Evolutionary conservation across 1,140 invertebrate species (phyloP), one percentile per base, ranked within the genome.

Genomic region (Plodia interpunctella): DNA sequence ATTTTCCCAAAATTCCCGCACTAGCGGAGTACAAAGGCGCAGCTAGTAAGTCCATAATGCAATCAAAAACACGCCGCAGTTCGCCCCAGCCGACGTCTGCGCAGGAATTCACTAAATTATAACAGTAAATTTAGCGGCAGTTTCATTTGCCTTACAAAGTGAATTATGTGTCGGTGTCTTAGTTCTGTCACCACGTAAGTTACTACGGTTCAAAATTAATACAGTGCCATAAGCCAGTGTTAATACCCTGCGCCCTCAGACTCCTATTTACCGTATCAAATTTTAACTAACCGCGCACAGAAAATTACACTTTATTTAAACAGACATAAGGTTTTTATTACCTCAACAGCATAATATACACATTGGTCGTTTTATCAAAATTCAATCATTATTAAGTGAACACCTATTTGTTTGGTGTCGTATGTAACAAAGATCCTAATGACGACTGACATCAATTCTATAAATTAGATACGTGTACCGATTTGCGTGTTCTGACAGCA

Each of bases 141-240:
- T 86, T 87, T 88, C 86, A 88, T 88, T 87, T 88, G 83, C 76
- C 80, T 88, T 80, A 86, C 81, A 80, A 79, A 82, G 86, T 88
- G 84, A 88, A 80, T 87, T 87, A 88, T 88, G 83, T 76, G 77
- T 80, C 74, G 78, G 81, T 86, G 82, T 88, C 86, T 88, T 87
- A 87, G 84, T 85, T 86, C 86, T 88, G 86, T 88, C 86, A 87
- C 86, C 86, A 65, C 78, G 73, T 81, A 87, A 87, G 78, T 86
- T 88, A 88, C 86, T 86, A 87, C 86, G 84, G 86, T 88, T 87
- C 86, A 87, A 87, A 88, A 88, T 88, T 88, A 88, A 88, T 88
- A 88, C 86, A 85, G 74, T 85, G 74, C 84, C 84, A 87, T 88
- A 88, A 88, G 86, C 82, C 80, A 79, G 67, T 77, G 62, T 71